A percentile compares a stretch with the other conserved stretches of the same genome.
phyloP scores from a whole-genome alignment of 2,888 invertebrate species.

The Frankliniella intonsa region DNA sequence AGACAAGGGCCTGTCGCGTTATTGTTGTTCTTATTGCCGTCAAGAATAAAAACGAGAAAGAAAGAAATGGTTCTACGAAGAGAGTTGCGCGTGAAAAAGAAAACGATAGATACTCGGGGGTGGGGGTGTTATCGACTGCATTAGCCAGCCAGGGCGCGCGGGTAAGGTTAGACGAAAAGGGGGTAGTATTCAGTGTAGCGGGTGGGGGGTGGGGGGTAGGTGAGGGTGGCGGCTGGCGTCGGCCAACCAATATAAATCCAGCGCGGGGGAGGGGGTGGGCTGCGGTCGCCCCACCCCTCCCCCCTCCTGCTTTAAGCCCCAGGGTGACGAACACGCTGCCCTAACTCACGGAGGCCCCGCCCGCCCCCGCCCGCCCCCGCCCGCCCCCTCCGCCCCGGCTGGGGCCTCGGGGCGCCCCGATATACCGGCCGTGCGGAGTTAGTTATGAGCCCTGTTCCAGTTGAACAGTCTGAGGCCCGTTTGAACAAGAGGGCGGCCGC shows the following conservation, averaged over 20 bases:
- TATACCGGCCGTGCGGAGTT: background rate
- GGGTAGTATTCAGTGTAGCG: too few relatives aligned
- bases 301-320: slow-evolving; percentile 19
- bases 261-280: background rate
- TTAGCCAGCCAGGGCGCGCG: background rate
- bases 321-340: slow-evolving; percentile 11
- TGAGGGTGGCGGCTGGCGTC: background rate
- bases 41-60: too few relatives aligned
- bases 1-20: too few relatives aligned
- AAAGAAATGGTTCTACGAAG: too few relatives aligned
- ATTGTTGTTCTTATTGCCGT: too few relatives aligned
- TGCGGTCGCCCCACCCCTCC: background rate
- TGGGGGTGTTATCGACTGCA: background rate
- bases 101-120: too few relatives aligned
- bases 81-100: too few relatives aligned
- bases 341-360: background rate
- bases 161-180: background rate
- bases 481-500: background rate
- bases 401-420: background rate
- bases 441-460: background rate
- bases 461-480: background rate
- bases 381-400: background rate
- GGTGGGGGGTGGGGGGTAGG: background rate
- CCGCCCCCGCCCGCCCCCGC: background rate
- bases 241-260: slow-evolving; percentile 4